Base-by-base conservation (phyloP, 2,797 vertebrate genomes). In the Balearica regulorum region DNA sequence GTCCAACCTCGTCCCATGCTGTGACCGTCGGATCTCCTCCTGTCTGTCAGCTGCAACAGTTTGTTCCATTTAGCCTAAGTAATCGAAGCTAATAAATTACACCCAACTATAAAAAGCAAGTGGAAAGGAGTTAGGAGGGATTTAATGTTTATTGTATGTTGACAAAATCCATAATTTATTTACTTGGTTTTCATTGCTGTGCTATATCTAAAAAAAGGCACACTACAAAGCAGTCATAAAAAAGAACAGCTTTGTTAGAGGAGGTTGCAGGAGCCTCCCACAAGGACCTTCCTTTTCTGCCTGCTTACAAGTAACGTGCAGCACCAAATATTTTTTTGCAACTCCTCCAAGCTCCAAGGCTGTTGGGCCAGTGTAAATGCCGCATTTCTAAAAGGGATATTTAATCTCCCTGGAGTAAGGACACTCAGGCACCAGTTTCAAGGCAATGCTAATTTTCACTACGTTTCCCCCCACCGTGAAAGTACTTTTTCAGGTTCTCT, bases 391-490 rank as follows among this genome's bases (percentile, higher is more conserved):
- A 51, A 61, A 46, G 19, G 48, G 35, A 19, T 62, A 21, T 62
- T 89, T 78, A 13, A n/a, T 13, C 46, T 76, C 73, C 75, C 58
- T 13, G 13, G 61, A 69, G 41, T 24, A 22, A 69, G 33, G 61
- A 54, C 13, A 7, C 46, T 64, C 33, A 65, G 39, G 41, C 65
- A 48, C n/a, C 11, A 35, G 57, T 71, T 72, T 29, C 13, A 44
- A 73, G 49, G 71, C 71, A 66, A 33, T 2, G 20, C n/a, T 65
- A n/a, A 48, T 64, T 57, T 53, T 44, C 81, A 26, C 35, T 11
- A 11, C 2, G 2, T 53, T 54, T 16, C 33, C 24, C 58, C 26
- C n/a, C 58, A 16, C 11, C 4, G 0, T 7, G 7, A 49, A 66
- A 62, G 3, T 26, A 22, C 31, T 29, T n/a, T 31, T 49, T 41